A percentile compares a stretch with the other conserved stretches of the same genome.
These are phyloP conservation scores for Diorhabda carinulata DNA, from an alignment of 1,140 invertebrate genomes.

Conservation along the genomic window DNA sequence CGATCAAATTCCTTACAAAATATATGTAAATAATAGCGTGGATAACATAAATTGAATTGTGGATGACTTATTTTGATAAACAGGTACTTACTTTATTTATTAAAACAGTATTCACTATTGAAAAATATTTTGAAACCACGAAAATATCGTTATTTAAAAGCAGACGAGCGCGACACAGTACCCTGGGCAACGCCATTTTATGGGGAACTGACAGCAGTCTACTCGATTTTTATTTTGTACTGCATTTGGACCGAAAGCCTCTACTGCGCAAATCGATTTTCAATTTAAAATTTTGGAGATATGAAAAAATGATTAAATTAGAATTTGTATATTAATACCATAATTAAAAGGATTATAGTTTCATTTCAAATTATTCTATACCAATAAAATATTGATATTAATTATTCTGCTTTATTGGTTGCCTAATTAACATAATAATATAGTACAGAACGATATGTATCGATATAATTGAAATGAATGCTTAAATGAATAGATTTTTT, in stretches of 20 bases:
- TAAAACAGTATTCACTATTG: slow-evolving; percentile 32
- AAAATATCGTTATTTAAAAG: slow-evolving; percentile 38
- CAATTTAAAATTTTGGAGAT: neutral
- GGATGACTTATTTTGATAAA: slow-evolving; percentile 1
- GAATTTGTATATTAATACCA: too few relatives aligned
- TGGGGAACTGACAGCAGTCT: slow-evolving; percentile 21
- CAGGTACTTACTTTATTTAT: slow-evolving; percentile 41
- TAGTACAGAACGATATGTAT: too few relatives aligned
- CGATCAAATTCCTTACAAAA: neutral
- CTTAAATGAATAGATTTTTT: too few relatives aligned
- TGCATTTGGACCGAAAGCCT: neutral
- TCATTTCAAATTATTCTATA: too few relatives aligned
- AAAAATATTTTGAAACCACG: slow-evolving; percentile 36
- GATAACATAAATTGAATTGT: neutral
- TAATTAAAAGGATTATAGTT: too few relatives aligned
- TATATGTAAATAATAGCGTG: too few relatives aligned
- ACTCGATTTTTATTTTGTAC: slow-evolving; percentile 18
- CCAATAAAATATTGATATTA: too few relatives aligned
- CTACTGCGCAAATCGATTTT: slow-evolving; percentile 22
- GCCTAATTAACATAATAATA: too few relatives aligned
- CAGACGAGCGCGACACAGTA: slow-evolving; percentile 39
- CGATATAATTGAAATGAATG: too few relatives aligned
- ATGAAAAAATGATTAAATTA: too few relatives aligned
- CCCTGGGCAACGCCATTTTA: slow-evolving; percentile 42
- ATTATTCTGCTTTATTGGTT: too few relatives aligned